A percentile compares a stretch with the other conserved stretches of the same genome.
Conservation (phyloP, 2,797 vertebrate genomes). For the Agapornis canus region DNA sequence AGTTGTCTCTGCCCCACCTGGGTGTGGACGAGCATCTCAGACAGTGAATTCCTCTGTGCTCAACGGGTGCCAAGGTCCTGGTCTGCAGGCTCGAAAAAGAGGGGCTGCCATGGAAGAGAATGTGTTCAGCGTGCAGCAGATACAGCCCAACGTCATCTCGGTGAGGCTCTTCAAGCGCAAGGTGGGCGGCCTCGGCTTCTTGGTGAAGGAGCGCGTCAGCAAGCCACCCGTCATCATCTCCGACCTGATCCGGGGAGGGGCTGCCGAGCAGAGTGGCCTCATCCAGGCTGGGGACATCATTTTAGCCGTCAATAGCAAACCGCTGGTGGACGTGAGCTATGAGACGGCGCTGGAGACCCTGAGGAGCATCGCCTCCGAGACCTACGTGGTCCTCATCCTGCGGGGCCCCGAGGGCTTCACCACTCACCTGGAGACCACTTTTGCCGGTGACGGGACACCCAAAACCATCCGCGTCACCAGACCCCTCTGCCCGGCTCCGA, state of each 20-base stretch:
- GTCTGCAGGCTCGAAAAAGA: background rate
- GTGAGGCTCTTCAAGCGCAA: conserved; percentile 96
- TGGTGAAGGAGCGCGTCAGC: conserved; percentile 94
- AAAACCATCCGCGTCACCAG: conserved; percentile 91
- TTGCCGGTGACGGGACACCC: conserved; percentile 89
- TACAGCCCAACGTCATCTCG: conserved; percentile 97
- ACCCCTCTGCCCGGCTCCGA: conserved; percentile 79
- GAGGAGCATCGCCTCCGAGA: conserved; percentile 89
- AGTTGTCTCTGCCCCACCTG: background rate
- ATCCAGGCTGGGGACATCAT: conserved; percentile 97
- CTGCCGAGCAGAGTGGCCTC: conserved; percentile 94
- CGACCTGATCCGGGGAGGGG: conserved; percentile 92
- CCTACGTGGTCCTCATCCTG: conserved; percentile 92
- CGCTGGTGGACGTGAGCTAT: conserved; percentile 92
- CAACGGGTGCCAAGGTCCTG: background rate
- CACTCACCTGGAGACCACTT: conserved; percentile 96
- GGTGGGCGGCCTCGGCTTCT: conserved; percentile 92
- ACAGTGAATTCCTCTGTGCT: background rate
- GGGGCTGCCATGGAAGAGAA: conserved; percentile 88
- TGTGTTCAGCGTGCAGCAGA: conserved; percentile 90
- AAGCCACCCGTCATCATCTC: conserved; percentile 96
- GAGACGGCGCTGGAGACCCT: conserved; percentile 91
- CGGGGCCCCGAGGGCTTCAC: conserved; percentile 95
- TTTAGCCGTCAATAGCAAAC: conserved; percentile 92
- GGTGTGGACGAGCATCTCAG: rapidly evolving